Evolutionary conservation across 2,113 vertebrate species (phyloP).

Genomic region (Forbesichthys papilliferus): DNA sequence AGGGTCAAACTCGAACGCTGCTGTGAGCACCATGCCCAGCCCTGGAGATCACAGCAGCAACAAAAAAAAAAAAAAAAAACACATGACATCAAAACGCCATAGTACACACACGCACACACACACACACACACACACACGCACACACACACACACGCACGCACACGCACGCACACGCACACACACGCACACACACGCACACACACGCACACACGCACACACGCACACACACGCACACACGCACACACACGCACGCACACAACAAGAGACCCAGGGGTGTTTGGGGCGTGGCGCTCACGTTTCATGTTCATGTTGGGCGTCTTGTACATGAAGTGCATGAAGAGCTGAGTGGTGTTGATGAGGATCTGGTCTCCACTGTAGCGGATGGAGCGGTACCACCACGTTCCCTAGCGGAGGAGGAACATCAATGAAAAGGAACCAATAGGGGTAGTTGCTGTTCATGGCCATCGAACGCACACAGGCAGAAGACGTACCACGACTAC

Average conservation of each 20-base stretch:
- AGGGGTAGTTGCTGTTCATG: not conserved
- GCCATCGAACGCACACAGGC: not conserved
- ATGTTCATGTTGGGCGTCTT: slow-evolving; percentile 99
- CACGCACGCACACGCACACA: too few species aligned
- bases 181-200: not conserved
- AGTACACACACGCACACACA: not conserved
- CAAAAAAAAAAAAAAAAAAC: rapidly evolving
- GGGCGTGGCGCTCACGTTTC: slow-evolving; percentile 86
- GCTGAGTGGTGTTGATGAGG: slow-evolving; percentile 96
- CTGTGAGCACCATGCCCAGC: slow-evolving; percentile 93
- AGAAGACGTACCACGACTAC: slow-evolving; percentile 89
- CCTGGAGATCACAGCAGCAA: slow-evolving; percentile 73
- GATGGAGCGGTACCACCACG: slow-evolving; percentile 99
- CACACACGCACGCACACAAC: not conserved
- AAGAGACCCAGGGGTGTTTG: not conserved
- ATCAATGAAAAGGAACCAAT: not conserved
- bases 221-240: not conserved
- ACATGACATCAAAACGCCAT: not conserved
- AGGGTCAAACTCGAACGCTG: slow-evolving; percentile 96
- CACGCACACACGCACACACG: not conserved
- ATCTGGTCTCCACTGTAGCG: slow-evolving; percentile 98
- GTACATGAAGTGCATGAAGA: slow-evolving; percentile 98
- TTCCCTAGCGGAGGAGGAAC: slow-evolving; percentile 78
- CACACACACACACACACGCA: not conserved
- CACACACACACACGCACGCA: too few species aligned